Conservation (phyloP, 2,888 invertebrate genomes). For the Phengaris arion region DNA sequence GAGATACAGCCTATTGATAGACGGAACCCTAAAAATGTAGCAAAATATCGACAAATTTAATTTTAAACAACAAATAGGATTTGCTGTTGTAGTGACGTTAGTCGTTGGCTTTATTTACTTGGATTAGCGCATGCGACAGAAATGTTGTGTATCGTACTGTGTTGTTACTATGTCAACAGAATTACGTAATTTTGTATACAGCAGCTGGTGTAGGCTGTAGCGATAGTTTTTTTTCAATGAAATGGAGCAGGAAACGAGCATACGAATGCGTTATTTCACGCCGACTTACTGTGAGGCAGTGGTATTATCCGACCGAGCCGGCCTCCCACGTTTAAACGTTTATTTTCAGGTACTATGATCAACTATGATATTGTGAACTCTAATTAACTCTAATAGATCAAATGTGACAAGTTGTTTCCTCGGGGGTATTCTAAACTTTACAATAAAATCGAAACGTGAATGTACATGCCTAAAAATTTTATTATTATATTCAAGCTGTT, state of each 20-base stretch:
- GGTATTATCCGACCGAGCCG: no score
- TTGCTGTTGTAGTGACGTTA: neutral
- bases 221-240: neutral
- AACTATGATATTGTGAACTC: no score
- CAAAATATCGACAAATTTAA: neutral
- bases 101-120: neutral
- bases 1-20: no score
- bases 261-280: no score
- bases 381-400: no score
- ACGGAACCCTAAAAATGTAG: neutral
- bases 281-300: no score
- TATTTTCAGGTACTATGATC: no score
- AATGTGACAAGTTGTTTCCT: no score
- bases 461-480: no score
- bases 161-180: conserved; percentile 17
- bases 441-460: no score
- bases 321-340: no score
- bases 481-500: neutral
- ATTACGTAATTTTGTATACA: conserved; percentile 1
- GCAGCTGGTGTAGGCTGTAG: neutral
- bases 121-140: neutral
- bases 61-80: neutral
- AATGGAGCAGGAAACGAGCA: neutral
- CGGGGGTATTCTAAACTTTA: no score
- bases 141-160: neutral